Base-by-base conservation (phyloP, 1,140 invertebrate genomes). In the Bactericera cockerelli region DNA sequence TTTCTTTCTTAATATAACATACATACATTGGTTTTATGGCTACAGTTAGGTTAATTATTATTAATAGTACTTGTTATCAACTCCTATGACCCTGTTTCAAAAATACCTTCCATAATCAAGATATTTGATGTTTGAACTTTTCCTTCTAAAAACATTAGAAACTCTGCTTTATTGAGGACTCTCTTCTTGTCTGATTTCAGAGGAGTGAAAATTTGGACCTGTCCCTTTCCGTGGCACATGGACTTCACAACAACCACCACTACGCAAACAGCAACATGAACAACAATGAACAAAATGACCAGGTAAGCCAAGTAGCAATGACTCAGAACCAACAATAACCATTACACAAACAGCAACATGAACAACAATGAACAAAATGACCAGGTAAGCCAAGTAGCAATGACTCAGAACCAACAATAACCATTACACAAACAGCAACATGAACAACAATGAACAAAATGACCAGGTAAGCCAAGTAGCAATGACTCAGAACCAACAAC, bases 161-260 rank as follows among this genome's bases (percentile, higher is more conserved):
- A n/a, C n/a, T n/a, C n/a, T n/a, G n/a, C n/a, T n/a, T n/a, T n/a
- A n/a, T n/a, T n/a, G n/a, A n/a, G n/a, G n/a, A n/a, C n/a, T n/a
- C n/a, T 54, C 63, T 64, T 66, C 65, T 69, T 68, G 68, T 68
- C 70, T 72, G 75, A 71, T 84, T 84, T 49, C 79, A 86, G 83
- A 78, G 82, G 74, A 79, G 79, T 70, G 82, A 85, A 76, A 83
- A 81, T 71, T 73, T 85, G 67, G 81, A 85, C 65, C 74, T 83
- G 67, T 80, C 82, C 63, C 72, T 83, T 67, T 81, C 80, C 70
- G 79, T 81, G 67, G 76, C 81, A 62, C 80, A 79, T 66, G 75
- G 79, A 67, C 76, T 81, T 63, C 73, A 73, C 59, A 79, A 78
- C 73, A 75, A 78, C 63, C 83, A 84, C 78, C 79, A 79, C 70